Evolutionary conservation across 2,888 invertebrate genomes (phyloP), one percentile per base, ranked within the genome.

Genomic region (Harpalus rubripes): DNA sequence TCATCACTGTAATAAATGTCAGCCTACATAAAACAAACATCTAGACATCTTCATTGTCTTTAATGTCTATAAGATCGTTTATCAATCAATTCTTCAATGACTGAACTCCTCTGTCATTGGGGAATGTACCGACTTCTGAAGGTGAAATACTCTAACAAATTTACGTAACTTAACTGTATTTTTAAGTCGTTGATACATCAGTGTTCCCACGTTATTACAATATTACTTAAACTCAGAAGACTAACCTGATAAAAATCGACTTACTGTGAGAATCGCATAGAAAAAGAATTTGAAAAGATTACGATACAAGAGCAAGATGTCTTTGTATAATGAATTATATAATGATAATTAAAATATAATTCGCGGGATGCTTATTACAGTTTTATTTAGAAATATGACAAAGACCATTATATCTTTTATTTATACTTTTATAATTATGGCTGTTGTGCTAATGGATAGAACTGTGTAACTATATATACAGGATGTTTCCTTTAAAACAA

Each of bases 241-340:
- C 56, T 18, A 44, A 7, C 16, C 72, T 74, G 72, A 74, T 74
- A 74, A 74, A 74, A 74, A 74, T 74, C 72, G 72, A 74, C 72
- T 44, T 41, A 44, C 41, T 74, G 44, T 52, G 44, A 52, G 44
- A 52, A 52, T 32, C 32, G 1, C 2, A 12, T n/a, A 52, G 44
- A 52, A 52, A 52, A 52, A 44, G 44, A 52, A 52, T 52, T 12
- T 52, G 10, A 52, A 52, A 52, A 52, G 44, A 52, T 52, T 52
- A 52, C 44, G 32, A 32, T 32, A 32, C 32, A 32, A 5, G 5
- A 32, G 32, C 32, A 32, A 32, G 32, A 4, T 32, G 32, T 32
- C 32, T 4, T 32, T 32, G 32, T 32, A 32, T 32, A 32, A 32
- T 32, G 32, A 32, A 32, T 32, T 32, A 32, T 32, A 32, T 32